Base-by-base conservation (phyloP, 2,888 invertebrate species). In the Drosophila diplacantha region DNA sequence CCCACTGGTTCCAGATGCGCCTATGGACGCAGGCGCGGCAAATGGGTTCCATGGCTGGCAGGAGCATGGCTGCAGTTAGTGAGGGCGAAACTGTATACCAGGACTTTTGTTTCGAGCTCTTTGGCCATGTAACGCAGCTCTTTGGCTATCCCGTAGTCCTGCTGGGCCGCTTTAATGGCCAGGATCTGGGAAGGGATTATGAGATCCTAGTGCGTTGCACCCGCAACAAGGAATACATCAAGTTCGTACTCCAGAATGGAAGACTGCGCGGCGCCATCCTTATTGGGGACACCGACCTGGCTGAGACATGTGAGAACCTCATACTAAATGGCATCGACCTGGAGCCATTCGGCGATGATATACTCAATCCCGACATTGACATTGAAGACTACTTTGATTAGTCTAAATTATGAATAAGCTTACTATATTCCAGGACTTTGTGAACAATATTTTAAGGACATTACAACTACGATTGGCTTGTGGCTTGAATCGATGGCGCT, bases 361-460 rank as follows among this genome's bases (percentile, higher is more conserved):
- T 99, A 75, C 90, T 99, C 9, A 94, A 99, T 90, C 98, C 98
- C 20, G 92, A 95, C 86, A 94, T 99, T 84, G 99, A 99, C 87
- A 96, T 99, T 83, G 99, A 99, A 89, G 99, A 99, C 90, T 99
- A 97, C 90, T 99, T 99, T 92, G 99, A 99, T 91, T 99, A 88
- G 75, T 57, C 43, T 38, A 49, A 44, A 51, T 49, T 64, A 20
- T 5, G n/a, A 5, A n/a, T 57, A 44, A 46, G 16, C 58, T 37
- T 66, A 43, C 3, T 43, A 29, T 18, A 32, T 14, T 53, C 32
- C 49, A 41, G 50, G 50, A 57, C 44, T 38, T 71, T 44, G 35
- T 59, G 8, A 41, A 26, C 29, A 20, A 44, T 22, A 12, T 34
- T 59, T 46, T 58, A 29, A 14, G 6, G 37, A 20, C 9, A 16